These are phyloP conservation scores for Chromobotia macracanthus DNA, from an alignment of 2,797 vertebrate genomes.

Conservation along the genomic window DNA sequence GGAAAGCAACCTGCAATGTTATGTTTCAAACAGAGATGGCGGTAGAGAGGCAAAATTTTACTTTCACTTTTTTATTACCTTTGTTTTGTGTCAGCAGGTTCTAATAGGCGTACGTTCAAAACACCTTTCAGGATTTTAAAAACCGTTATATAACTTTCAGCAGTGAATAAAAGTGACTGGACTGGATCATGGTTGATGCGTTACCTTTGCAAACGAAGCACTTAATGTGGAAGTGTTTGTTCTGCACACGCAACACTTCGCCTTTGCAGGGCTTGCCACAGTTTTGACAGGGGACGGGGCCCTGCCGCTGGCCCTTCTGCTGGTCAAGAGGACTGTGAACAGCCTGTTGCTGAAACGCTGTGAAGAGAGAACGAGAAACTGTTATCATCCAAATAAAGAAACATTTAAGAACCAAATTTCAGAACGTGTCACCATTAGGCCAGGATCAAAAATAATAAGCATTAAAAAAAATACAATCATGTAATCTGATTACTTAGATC, in stretches of 20 bases:
- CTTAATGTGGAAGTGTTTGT: slow-evolving; percentile 92
- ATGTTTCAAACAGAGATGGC: too few species aligned
- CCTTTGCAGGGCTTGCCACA: slow-evolving; percentile 92
- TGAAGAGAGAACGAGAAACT: not conserved
- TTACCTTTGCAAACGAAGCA: slow-evolving; percentile 98
- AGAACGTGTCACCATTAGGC: too few species aligned
- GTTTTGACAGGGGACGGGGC: slow-evolving; percentile 87
- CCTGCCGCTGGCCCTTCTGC: slow-evolving; percentile 75
- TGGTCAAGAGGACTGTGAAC: slow-evolving; percentile 86
- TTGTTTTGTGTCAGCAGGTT: slow-evolving; percentile 8
- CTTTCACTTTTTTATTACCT: slow-evolving; percentile 4
- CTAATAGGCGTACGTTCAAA: not conserved
- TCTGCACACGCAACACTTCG: slow-evolving; percentile 93
- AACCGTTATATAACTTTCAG: slow-evolving; percentile 12
- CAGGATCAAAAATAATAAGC: too few species aligned
- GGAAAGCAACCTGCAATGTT: too few species aligned
- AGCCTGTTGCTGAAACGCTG: slow-evolving; percentile 90
- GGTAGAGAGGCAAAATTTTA: too few species aligned
- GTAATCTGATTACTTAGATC: too few species aligned
- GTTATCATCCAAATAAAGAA: too few species aligned
- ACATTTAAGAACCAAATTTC: too few species aligned
- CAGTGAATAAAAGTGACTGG: not conserved
- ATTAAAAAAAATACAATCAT: too few species aligned
- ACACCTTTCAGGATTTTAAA: not conserved
- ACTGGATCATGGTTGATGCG: slow-evolving; percentile 70